Base-by-base conservation (phyloP, 2,888 invertebrate genomes). In the Sinotaia quadrata region DNA sequence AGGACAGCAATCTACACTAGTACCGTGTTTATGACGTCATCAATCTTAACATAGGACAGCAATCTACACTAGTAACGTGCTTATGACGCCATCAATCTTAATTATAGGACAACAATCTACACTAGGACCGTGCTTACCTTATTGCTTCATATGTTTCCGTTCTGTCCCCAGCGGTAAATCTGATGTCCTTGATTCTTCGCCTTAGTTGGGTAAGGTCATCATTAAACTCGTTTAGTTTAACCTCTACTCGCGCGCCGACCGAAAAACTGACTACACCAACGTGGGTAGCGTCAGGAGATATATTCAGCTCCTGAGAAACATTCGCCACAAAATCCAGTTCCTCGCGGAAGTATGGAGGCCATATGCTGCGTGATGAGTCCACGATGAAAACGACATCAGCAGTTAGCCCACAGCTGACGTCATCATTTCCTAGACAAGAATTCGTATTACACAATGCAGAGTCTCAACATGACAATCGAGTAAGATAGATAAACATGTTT, bases 351-450 rank as follows among this genome's bases (percentile, higher is more conserved):
- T 85, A 78, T 0, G 82, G 82, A 2, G 71, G 75, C 82, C 83
- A 83, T 71, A 85, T 84, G 65, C 84, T 84, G 71, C 78, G 81
- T 2, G 84, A 84, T 5, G 79, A 78, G 65, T 81, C 81, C 57
- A 82, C 68, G 24, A 80, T 59, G 72, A 80, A 82, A 27, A 84
- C 77, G 8, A 81, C 77, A 67, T 82, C 80, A 0, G 85, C 81
- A 2, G 65, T 71, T 54, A 68, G 70, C 8, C 66, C 65, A 31
- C 73, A 73, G 29, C 56, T 57, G 0, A 37, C 31, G 10, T 5
- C 31, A 1, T 24, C 41, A 10, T 7, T 2, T 7, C 27, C n/a
- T 31, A 0, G 21, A 36, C 8, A 33, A 5, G 18, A 31, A 3
- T 5, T 52, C 21, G 12, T 10, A 8, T 2, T n/a, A 24, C 31